phyloP scores from a whole-genome alignment of 1,140 invertebrate genomes.

The Scaptomyza montana region DNA sequence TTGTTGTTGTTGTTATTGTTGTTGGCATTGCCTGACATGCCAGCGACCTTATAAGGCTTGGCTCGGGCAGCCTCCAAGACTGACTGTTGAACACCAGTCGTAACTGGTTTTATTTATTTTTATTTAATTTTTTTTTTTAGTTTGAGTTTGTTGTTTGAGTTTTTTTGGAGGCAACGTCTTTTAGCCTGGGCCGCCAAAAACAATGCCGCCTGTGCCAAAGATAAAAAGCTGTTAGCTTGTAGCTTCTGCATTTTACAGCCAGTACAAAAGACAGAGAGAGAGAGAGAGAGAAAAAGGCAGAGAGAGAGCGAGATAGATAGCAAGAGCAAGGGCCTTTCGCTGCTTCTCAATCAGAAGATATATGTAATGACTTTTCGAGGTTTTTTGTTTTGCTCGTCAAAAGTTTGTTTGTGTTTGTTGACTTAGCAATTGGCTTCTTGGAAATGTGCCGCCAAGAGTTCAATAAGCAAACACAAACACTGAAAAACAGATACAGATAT shows the following conservation, averaged over 20 bases:
- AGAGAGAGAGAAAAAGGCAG: neutral
- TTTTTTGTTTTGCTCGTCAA: constrained; percentile 75
- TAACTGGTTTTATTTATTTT: constrained; percentile 47
- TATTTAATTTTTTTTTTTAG: constrained; percentile 20
- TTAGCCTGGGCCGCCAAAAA: constrained; percentile 56
- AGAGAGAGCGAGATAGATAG: neutral
- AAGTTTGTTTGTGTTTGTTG: constrained; percentile 59
- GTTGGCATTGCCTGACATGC: constrained; percentile 55
- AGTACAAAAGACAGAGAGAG: neutral
- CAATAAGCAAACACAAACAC: constrained; percentile 50
- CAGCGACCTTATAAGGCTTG: constrained; percentile 74
- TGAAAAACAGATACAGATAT: neutral
- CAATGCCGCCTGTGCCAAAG: constrained; percentile 74
- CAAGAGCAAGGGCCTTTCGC: constrained; percentile 14
- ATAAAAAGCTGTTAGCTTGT: constrained; percentile 83
- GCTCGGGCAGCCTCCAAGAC: constrained; percentile 17
- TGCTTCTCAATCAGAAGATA: constrained; percentile 60
- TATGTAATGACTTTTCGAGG: constrained; percentile 80
- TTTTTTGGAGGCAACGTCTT: constrained; percentile 38
- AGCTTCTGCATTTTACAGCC: constrained; percentile 79
- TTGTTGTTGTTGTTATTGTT: constrained; percentile 18
- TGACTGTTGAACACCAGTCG: constrained; percentile 35
- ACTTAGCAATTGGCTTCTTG: constrained; percentile 79
- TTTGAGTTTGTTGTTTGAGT: neutral
- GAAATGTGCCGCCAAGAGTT: constrained; percentile 69